Evolutionary conservation across 2,113 vertebrate genomes (phyloP).

Genomic region (Nyctereutes procyonoides): DNA sequence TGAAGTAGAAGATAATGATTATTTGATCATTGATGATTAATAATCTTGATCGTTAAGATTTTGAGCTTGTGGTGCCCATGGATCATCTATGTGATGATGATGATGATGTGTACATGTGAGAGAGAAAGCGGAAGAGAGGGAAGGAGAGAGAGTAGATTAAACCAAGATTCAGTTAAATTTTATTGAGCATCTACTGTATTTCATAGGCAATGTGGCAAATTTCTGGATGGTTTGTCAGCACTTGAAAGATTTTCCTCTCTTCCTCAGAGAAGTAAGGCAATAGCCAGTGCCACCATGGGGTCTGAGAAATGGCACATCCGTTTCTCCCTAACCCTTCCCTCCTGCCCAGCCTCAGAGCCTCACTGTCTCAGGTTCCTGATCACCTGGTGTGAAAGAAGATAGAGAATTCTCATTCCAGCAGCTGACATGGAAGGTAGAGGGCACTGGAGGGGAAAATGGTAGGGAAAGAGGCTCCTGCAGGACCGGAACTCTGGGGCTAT

Average conservation of each 20-base stretch:
- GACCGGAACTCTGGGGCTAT: neutral
- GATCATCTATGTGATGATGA: neutral
- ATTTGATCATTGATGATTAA: neutral
- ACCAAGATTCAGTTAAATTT: constrained; percentile 25
- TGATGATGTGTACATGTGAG: neutral
- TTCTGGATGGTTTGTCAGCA: neutral
- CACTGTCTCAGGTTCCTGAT: neutral
- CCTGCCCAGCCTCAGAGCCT: neutral
- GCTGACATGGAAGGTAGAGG: neutral
- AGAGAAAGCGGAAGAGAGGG: neutral
- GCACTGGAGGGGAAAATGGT: neutral
- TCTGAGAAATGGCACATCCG: neutral
- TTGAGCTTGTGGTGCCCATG: neutral
- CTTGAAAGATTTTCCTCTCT: neutral
- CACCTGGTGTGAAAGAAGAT: neutral
- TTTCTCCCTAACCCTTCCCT: neutral
- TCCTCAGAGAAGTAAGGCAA: neutral
- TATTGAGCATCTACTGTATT: neutral
- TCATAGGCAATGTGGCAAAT: neutral
- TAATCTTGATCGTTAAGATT: neutral
- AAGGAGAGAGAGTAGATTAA: neutral
- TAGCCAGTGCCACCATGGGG: neutral
- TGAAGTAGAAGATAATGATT: neutral
- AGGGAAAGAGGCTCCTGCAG: neutral
- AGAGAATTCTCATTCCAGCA: neutral